Conservation (phyloP, 2,797 vertebrate species). For the Hephaestus fuliginosus region DNA sequence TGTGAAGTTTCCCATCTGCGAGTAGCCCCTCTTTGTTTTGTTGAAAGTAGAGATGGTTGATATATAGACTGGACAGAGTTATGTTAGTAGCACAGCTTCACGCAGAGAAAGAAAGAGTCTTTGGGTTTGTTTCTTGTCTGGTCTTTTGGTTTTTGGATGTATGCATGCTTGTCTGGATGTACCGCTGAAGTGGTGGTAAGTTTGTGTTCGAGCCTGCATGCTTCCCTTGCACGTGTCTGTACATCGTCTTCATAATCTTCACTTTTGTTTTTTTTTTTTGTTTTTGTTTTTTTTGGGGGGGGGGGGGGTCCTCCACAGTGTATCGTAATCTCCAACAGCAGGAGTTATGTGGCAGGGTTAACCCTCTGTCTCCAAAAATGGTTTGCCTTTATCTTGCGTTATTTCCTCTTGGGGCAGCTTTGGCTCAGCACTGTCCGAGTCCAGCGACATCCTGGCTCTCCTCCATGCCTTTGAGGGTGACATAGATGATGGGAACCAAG, state of each 20-base stretch:
- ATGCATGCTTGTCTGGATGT: conserved; percentile 63
- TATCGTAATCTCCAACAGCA: conserved; percentile 11
- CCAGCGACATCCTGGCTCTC: conserved; percentile 58
- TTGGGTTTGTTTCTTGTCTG: conserved; percentile 54
- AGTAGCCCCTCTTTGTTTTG: background rate
- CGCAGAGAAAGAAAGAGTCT: conserved; percentile 45
- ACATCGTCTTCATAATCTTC: conserved; percentile 28
- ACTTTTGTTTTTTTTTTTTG: too few relatives aligned
- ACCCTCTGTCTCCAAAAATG: background rate
- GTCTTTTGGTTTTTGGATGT: conserved; percentile 59
- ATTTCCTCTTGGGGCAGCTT: background rate
- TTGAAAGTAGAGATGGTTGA: conserved; percentile 14
- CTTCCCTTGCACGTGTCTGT: conserved; percentile 52
- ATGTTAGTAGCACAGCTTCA: conserved; percentile 30
- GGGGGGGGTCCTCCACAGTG: background rate
- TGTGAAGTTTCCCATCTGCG: background rate
- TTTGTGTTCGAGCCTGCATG: conserved; percentile 63
- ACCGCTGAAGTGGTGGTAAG: conserved; percentile 45
- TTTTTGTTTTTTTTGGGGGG: conserved; percentile 19
- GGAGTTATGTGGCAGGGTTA: conserved; percentile 15
- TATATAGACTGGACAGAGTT: conserved; percentile 20
- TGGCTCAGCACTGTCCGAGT: conserved; percentile 39
- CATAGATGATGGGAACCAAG: conserved; percentile 93
- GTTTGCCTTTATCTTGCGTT: background rate
- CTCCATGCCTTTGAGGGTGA: conserved; percentile 84